phyloP scores from a whole-genome alignment of 2,113 vertebrate genomes.

The Benitochromis conjunctus region DNA sequence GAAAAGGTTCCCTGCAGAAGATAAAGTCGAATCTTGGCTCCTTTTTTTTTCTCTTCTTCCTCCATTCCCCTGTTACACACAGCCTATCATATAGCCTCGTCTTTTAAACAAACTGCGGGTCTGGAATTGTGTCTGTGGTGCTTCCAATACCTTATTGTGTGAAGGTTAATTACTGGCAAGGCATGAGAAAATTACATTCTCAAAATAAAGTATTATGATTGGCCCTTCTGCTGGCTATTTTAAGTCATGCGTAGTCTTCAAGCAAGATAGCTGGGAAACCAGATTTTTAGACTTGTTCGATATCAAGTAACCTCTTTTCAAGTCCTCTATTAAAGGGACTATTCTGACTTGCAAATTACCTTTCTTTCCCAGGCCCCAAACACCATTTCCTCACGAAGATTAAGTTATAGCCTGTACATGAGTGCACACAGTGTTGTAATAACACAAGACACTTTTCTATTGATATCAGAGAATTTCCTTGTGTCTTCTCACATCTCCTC shows the following conservation, averaged over 20 bases:
- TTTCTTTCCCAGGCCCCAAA: conserved; percentile 63
- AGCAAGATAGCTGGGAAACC: conserved; percentile 73
- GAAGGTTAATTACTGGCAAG: conserved; percentile 81
- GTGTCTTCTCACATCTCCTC: conserved; percentile 49
- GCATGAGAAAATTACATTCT: conserved; percentile 80
- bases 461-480: conserved; percentile 54
- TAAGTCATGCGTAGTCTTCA: conserved; percentile 69
- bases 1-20: conserved; percentile 62
- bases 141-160: conserved; percentile 78
- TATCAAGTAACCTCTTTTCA: conserved; percentile 79
- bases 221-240: conserved; percentile 71
- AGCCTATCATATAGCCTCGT: conserved; percentile 65
- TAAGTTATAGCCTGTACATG: conserved; percentile 66
- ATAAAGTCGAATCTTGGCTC: conserved; percentile 73
- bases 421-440: conserved; percentile 63
- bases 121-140: conserved; percentile 73
- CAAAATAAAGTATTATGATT: conserved; percentile 79
- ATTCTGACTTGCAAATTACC: conserved; percentile 78
- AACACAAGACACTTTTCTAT: conserved; percentile 58
- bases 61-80: conserved; percentile 50
- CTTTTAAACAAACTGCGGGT: conserved; percentile 69
- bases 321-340: conserved; percentile 71
- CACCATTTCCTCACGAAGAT: conserved; percentile 69
- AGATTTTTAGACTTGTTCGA: conserved; percentile 74
- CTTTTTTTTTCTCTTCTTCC: conserved; percentile 26